Conservation (phyloP, 2,888 invertebrate species). For the Aplocera efformata region DNA sequence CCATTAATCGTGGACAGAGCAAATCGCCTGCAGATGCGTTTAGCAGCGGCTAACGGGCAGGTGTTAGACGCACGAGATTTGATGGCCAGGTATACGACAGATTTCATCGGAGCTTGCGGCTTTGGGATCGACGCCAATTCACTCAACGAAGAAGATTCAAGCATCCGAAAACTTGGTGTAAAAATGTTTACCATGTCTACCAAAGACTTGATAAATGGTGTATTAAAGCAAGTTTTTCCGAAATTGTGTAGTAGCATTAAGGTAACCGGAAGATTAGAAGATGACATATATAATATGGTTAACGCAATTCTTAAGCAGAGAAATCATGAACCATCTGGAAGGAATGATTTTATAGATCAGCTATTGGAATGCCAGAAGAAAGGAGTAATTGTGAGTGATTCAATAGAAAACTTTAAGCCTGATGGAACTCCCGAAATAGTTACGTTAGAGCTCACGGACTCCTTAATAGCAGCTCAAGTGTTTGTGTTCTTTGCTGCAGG, state of each 20-base stretch:
- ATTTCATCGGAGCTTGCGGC: constrained; percentile 50
- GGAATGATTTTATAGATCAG: constrained; percentile 17
- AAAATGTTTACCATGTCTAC: background rate
- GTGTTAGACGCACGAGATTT: constrained; percentile 40
- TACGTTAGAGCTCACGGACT: constrained; percentile 32
- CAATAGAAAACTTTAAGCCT: constrained; percentile 30
- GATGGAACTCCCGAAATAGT: constrained; percentile 32
- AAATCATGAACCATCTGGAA: constrained; percentile 17
- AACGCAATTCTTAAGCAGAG: constrained; percentile 10
- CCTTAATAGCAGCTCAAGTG: constrained; percentile 35
- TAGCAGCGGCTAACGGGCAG: background rate
- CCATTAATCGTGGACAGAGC: constrained; percentile 45
- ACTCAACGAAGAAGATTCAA: constrained; percentile 40
- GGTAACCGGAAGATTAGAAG: background rate
- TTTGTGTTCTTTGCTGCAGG: constrained; percentile 49
- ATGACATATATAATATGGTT: background rate
- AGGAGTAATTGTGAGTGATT: constrained; percentile 37
- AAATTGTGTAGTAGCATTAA: background rate
- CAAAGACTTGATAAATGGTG: background rate
- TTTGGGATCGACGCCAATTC: constrained; percentile 44
- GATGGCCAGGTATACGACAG: constrained; percentile 48
- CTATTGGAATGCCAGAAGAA: constrained; percentile 21
- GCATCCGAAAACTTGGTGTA: constrained; percentile 30
- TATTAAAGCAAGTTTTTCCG: background rate
- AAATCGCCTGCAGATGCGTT: constrained; percentile 32